Evolutionary conservation across 1,140 invertebrate species (phyloP).

Genomic region (Pararge aegeria): DNA sequence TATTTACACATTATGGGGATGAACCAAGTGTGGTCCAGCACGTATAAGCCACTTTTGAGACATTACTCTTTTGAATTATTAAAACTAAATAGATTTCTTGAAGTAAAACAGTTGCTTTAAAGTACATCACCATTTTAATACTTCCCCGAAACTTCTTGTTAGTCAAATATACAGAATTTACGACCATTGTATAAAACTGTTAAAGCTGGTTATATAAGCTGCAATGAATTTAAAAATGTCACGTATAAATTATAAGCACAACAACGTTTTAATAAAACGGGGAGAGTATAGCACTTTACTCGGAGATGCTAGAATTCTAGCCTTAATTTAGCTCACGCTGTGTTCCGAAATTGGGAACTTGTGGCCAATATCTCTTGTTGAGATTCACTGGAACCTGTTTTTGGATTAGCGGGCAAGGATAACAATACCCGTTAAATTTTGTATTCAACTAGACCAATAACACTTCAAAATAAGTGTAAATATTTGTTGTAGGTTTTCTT

Average conservation of each 20-base stretch:
- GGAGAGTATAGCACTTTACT: constrained; percentile 24
- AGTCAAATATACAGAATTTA: constrained; percentile 10
- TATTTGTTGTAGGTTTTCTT: no score
- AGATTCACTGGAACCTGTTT: constrained; percentile 22
- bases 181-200: not conserved
- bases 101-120: not conserved
- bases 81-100: no score
- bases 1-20: no score
- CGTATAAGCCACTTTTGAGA: no score
- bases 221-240: constrained; percentile 28
- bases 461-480: no score
- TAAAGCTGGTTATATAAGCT: constrained; percentile 17
- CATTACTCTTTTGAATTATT: no score
- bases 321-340: constrained; percentile 30
- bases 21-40: no score
- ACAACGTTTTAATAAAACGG: constrained; percentile 33
- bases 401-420: not conserved
- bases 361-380: constrained; percentile 28
- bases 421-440: not conserved
- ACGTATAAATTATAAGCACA: constrained; percentile 31
- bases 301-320: constrained; percentile 28
- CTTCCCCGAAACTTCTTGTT: not conserved
- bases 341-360: constrained; percentile 27
- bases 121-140: not conserved
- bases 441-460: no score